phyloP scores from a whole-genome alignment of 2,888 invertebrate species.

The Pyrgus malvae region DNA sequence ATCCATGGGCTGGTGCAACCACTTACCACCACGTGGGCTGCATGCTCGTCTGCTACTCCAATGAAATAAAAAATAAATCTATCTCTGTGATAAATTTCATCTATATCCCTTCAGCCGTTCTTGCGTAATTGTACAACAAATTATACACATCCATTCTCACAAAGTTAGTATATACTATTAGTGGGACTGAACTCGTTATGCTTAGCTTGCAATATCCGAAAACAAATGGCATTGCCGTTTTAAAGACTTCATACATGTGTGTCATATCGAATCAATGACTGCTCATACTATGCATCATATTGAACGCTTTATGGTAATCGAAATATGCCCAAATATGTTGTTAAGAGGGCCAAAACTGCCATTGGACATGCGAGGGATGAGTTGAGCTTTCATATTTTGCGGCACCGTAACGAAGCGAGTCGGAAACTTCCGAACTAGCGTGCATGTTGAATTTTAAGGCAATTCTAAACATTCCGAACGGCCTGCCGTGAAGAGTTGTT shows the following conservation, averaged over 20 bases:
- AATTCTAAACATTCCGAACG: slow-evolving; percentile 66
- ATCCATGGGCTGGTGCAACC: too few relatives aligned
- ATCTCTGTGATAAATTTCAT: too few relatives aligned
- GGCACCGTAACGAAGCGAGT: slow-evolving; percentile 66
- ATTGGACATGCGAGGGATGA: slow-evolving; percentile 77
- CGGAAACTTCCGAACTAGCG: slow-evolving; percentile 62
- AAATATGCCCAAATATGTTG: slow-evolving; percentile 82
- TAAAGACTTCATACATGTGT: slow-evolving; percentile 8
- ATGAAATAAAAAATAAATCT: too few relatives aligned
- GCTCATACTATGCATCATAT: slow-evolving; percentile 73
- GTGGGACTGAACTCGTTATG: too few relatives aligned
- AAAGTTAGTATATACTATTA: too few relatives aligned
- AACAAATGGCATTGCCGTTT: slow-evolving; percentile 17
- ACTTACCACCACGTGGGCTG: too few relatives aligned
- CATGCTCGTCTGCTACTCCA: too few relatives aligned
- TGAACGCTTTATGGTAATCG: slow-evolving; percentile 81
- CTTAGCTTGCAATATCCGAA: slow-evolving; percentile 20
- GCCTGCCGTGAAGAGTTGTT: slow-evolving; percentile 57
- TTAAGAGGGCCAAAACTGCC: slow-evolving; percentile 79
- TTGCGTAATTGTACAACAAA: too few relatives aligned
- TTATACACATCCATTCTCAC: too few relatives aligned
- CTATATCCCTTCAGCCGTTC: too few relatives aligned
- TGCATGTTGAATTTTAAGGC: slow-evolving; percentile 70
- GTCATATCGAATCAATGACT: slow-evolving; percentile 59
- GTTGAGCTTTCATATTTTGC: slow-evolving; percentile 76